Evolutionary conservation across 2,113 vertebrate genomes (phyloP).

Genomic region (Apaloderma vittatum): DNA sequence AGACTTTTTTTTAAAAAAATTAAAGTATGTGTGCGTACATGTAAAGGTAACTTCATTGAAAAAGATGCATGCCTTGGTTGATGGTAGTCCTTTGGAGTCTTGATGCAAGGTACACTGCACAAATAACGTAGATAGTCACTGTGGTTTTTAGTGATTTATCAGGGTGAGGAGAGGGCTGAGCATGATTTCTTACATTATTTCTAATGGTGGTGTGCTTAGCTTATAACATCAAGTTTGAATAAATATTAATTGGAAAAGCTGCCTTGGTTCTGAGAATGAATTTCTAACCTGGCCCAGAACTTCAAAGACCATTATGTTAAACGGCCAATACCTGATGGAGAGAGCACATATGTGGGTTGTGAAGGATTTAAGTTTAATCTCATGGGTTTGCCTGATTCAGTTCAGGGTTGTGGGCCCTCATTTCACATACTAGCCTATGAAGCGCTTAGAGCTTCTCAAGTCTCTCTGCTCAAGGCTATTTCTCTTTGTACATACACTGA

Average conservation of each 20-base stretch:
- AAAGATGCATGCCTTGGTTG: background rate
- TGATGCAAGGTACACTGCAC: background rate
- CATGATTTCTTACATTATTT: background rate
- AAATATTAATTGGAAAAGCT: background rate
- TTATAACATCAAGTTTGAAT: background rate
- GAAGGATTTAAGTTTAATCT: background rate
- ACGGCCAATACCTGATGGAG: background rate
- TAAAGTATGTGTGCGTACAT: fast-evolving
- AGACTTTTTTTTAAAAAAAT: background rate
- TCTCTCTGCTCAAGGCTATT: background rate
- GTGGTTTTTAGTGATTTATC: background rate
- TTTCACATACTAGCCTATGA: background rate
- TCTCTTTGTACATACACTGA: background rate
- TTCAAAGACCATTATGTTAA: background rate
- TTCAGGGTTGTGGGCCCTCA: background rate
- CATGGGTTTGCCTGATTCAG: background rate
- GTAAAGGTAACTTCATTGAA: background rate
- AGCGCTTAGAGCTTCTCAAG: background rate
- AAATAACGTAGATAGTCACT: background rate
- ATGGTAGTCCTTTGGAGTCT: background rate
- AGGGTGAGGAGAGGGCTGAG: fast-evolving
- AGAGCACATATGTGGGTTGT: background rate
- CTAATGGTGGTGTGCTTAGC: background rate
- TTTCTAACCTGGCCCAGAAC: background rate
- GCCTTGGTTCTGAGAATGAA: background rate